Evolutionary conservation across 2,888 invertebrate species (phyloP).

Genomic region (Chrysodeixis includens): DNA sequence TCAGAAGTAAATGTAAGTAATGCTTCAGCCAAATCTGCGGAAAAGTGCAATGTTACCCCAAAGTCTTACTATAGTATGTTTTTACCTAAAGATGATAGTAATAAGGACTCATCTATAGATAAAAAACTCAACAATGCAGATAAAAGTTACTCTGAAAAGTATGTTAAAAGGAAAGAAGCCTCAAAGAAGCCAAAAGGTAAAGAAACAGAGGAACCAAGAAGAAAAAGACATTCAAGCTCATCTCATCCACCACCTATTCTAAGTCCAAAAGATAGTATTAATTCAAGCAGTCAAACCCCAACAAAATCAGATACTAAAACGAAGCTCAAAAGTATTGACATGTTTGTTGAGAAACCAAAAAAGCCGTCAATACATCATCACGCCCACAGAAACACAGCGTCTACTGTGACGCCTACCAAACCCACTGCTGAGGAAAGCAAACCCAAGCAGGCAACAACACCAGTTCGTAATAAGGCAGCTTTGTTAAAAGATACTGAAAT

Average conservation of each 20-base stretch:
- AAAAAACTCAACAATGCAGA: conserved; percentile 63
- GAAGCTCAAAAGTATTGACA: conserved; percentile 80
- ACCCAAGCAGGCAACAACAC: conserved; percentile 56
- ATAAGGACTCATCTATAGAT: conserved; percentile 66
- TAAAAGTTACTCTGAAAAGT: conserved; percentile 79
- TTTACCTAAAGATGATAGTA: conserved; percentile 63
- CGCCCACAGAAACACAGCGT: conserved; percentile 77
- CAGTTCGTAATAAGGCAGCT: conserved; percentile 55
- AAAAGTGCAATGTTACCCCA: conserved; percentile 66
- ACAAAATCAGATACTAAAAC: conserved; percentile 73
- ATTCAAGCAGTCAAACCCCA: conserved; percentile 57
- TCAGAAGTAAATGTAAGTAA: conserved; percentile 67
- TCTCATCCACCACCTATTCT: conserved; percentile 74
- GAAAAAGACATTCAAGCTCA: conserved; percentile 70
- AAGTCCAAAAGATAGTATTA: conserved; percentile 72
- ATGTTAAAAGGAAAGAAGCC: conserved; percentile 81
- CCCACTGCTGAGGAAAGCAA: conserved; percentile 59
- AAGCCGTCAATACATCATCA: conserved; percentile 74
- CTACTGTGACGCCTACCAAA: conserved; percentile 58
- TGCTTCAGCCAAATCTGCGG: conserved; percentile 62
- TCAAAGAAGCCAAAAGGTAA: conserved; percentile 67
- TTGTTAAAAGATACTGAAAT: conserved; percentile 69
- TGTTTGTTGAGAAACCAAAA: conserved; percentile 78
- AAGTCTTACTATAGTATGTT: conserved; percentile 71
- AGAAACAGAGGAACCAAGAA: conserved; percentile 59